Evolutionary conservation across 1,140 invertebrate genomes (phyloP).

Genomic region (Nomia melanderi): DNA sequence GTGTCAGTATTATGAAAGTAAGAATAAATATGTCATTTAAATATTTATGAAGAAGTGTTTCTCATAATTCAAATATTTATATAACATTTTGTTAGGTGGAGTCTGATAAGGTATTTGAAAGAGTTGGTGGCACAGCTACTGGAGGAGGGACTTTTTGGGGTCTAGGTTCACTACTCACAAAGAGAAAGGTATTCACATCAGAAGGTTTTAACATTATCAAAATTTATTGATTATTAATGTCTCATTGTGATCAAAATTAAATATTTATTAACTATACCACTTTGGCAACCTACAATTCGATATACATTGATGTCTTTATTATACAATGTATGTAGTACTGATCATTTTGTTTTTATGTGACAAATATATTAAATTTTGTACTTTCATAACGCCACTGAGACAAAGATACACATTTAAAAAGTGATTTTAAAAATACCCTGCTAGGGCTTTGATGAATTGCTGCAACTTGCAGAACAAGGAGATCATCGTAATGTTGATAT

Average conservation of each 20-base stretch:
- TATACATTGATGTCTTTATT: background rate
- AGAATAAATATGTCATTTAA: slow-evolving; percentile 16
- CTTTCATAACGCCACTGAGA: slow-evolving; percentile 15
- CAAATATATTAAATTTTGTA: slow-evolving; percentile 15
- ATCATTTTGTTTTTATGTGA: background rate
- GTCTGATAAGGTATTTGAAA: slow-evolving; percentile 86
- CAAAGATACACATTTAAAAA: slow-evolving; percentile 41
- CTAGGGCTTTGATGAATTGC: slow-evolving; percentile 87
- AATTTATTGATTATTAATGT: slow-evolving; percentile 25
- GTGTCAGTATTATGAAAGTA: slow-evolving; percentile 89
- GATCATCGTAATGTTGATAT: slow-evolving; percentile 89
- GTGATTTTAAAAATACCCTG: slow-evolving; percentile 52
- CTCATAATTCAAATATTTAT: slow-evolving; percentile 18
- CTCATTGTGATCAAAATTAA: slow-evolving; percentile 20
- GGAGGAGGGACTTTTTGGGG: slow-evolving; percentile 91
- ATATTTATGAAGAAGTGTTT: background rate
- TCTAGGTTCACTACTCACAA: slow-evolving; percentile 87
- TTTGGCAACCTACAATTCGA: background rate
- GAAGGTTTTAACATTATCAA: slow-evolving; percentile 9
- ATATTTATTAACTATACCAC: background rate
- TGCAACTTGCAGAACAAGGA: slow-evolving; percentile 86
- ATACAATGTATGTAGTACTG: background rate
- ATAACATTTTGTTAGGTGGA: slow-evolving; percentile 82
- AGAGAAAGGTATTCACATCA: slow-evolving; percentile 82
- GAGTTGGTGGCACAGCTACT: slow-evolving; percentile 88